Base-by-base conservation (phyloP, 23 tunicate genomes). In the Halocynthia aurantium region DNA sequence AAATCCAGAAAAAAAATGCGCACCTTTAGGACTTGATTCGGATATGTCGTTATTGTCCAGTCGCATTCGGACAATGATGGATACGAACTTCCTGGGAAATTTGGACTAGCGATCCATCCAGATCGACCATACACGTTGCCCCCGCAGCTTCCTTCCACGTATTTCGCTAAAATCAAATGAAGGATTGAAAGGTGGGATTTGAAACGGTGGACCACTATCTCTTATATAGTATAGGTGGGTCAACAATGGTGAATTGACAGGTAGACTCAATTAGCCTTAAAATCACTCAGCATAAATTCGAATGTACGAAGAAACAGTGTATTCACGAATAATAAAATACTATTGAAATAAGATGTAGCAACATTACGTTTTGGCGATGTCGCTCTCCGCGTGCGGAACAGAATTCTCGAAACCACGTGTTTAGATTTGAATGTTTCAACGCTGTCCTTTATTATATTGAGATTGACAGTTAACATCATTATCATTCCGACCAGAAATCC, bases 61-160 rank as follows among this genome's bases (percentile, higher is more conserved):
- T 72, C 57, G 55, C 97, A 91, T 58, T 77, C 77, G 11, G 80
- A 52, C 19, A 40, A 19, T 7, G 87, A 54, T 20, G 91, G 91
- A 77, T 91, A 91, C 5, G 72, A 13, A 51, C 77, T 70, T n/a
- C 62, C 51, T 10, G 97, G 97, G 65, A 81, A 91, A 69, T 85
- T 85, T 4, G 89, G 97, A 76, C 85, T 77, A 49, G 97, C 90
- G 22, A 91, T 76, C 62, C 72, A 82, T n/a, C 97, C 97, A 6
- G 53, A 53, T 65, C 71, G 52, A 60, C 85, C 91, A 6, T 69
- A 50, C 70, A 19, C 18, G 7, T 12, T 17, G 7, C 87, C 91
- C 9, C 81, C 76, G 72, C 97, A 91, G n/a, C 73, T 19, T 10
- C 95, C 95, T 8, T 53, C 52, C 44, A 78, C 83, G 17, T 57